phyloP scores from a whole-genome alignment of 2,888 invertebrate genomes.

The Rhaphigaster nebulosa region DNA sequence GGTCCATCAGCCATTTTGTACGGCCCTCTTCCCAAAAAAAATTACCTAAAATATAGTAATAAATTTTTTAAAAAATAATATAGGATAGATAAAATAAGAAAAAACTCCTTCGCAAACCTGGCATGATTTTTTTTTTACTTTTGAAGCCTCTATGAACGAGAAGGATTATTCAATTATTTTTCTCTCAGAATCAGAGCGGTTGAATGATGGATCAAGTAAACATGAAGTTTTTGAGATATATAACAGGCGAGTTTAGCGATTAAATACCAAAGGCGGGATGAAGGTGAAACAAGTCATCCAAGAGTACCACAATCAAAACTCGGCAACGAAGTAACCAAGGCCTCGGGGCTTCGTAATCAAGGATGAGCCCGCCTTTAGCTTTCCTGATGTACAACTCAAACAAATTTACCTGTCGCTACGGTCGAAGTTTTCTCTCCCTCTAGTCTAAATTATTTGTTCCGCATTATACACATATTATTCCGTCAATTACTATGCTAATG shows the following conservation, averaged over 20 bases:
- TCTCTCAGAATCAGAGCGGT: not conserved
- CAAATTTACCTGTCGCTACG: slow-evolving; percentile 34
- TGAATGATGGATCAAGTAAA: not conserved
- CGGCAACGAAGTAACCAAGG: not conserved
- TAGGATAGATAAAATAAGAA: too few species aligned
- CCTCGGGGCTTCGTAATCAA: slow-evolving; percentile 24
- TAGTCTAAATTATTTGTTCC: slow-evolving; percentile 8
- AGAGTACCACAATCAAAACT: slow-evolving; percentile 30
- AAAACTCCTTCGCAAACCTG: too few species aligned
- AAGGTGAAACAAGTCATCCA: slow-evolving; percentile 22
- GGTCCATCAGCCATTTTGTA: too few species aligned
- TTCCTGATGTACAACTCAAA: slow-evolving; percentile 43
- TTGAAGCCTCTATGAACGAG: not conserved
- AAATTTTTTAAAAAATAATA: too few species aligned
- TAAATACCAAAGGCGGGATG: not conserved
- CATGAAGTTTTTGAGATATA: not conserved
- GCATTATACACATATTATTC: not conserved
- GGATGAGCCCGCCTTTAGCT: not conserved
- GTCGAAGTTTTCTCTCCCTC: not conserved
- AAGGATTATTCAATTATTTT: not conserved
- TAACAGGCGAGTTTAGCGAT: not conserved
- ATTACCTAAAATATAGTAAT: too few species aligned
- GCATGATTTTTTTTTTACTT: too few species aligned
- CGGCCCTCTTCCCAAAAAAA: too few species aligned
- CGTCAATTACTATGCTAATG: not conserved